Conservation (phyloP, 2,888 invertebrate species). For the Willowsia nigromaculata region DNA sequence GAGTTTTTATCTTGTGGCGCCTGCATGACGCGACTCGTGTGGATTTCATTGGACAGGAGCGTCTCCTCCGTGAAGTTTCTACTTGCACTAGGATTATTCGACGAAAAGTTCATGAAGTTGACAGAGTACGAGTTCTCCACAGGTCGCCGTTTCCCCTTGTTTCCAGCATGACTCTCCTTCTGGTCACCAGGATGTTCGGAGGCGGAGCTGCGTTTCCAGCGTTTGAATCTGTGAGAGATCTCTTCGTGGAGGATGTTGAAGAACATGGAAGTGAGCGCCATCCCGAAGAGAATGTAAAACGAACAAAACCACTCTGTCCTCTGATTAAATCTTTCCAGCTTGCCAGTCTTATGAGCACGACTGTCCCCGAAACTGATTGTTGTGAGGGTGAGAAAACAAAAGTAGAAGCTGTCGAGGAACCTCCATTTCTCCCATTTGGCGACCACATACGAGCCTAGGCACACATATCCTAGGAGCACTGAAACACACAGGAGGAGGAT, state of each 20-base stretch:
- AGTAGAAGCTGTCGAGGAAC: constrained; percentile 82
- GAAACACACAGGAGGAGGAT: constrained; percentile 93
- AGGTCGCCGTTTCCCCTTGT: constrained; percentile 75
- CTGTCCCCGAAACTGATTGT: constrained; percentile 90
- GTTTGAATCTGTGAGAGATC: constrained; percentile 90
- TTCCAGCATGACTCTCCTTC: constrained; percentile 69
- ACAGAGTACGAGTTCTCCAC: constrained; percentile 79
- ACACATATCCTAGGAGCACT: constrained; percentile 92
- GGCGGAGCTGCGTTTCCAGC: constrained; percentile 76
- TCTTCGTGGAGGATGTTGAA: constrained; percentile 94
- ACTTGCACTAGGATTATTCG: constrained; percentile 74
- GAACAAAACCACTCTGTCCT: constrained; percentile 94
- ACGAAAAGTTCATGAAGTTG: constrained; percentile 79
- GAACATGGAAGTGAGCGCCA: constrained; percentile 94
- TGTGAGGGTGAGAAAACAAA: constrained; percentile 81
- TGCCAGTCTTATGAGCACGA: constrained; percentile 77
- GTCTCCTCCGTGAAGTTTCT: constrained; percentile 78
- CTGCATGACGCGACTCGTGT: constrained; percentile 73
- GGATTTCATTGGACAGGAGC: constrained; percentile 78
- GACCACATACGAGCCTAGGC: constrained; percentile 82
- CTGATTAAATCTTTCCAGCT: constrained; percentile 79
- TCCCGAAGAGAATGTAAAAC: constrained; percentile 91
- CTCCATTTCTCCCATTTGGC: constrained; percentile 83
- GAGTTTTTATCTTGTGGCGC: constrained; percentile 70
- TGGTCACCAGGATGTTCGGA: constrained; percentile 66